Percentiles rank a stretch among this genome's conserved stretches.
Evolutionary conservation across 1,140 invertebrate species (phyloP).

Genomic region (Bombus soroeensis): DNA sequence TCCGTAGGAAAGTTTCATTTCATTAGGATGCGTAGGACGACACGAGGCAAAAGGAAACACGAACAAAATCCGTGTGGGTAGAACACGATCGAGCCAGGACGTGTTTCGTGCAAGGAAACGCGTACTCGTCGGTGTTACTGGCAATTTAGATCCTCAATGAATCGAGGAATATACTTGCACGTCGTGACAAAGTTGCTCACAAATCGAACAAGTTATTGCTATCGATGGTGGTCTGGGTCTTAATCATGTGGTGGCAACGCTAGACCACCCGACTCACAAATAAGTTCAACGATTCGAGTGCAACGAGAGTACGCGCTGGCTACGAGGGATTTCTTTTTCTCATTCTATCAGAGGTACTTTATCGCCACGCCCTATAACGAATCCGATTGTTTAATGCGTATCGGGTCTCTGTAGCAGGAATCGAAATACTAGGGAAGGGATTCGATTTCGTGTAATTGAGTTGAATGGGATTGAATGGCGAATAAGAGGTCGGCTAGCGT

Average conservation of each 20-base stretch:
- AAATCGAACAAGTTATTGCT: slow-evolving; percentile 43
- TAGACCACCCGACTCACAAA: slow-evolving; percentile 30
- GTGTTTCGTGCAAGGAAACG: slow-evolving; percentile 1
- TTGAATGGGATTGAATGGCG: background rate
- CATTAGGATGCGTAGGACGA: slow-evolving; percentile 25
- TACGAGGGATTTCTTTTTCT: slow-evolving; percentile 1
- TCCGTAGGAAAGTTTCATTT: background rate
- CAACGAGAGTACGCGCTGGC: background rate
- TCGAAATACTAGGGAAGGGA: background rate
- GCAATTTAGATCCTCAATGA: slow-evolving; percentile 22
- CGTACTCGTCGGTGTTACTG: background rate
- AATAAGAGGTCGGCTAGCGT: background rate
- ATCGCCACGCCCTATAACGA: background rate
- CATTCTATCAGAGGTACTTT: background rate
- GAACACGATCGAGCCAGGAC: background rate
- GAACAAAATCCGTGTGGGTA: background rate
- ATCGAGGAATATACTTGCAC: slow-evolving; percentile 36
- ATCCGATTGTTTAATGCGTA: slow-evolving; percentile 42
- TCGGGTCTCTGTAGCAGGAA: background rate
- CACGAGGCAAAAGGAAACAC: background rate
- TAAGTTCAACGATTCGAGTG: background rate
- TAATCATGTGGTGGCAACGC: slow-evolving; percentile 11
- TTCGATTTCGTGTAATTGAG: background rate
- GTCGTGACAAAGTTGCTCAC: slow-evolving; percentile 33
- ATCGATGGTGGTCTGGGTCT: slow-evolving; percentile 13